Evolutionary conservation across 2,888 invertebrate genomes (phyloP), one percentile per base, ranked within the genome.

Genomic region (Cheilosia pagana): DNA sequence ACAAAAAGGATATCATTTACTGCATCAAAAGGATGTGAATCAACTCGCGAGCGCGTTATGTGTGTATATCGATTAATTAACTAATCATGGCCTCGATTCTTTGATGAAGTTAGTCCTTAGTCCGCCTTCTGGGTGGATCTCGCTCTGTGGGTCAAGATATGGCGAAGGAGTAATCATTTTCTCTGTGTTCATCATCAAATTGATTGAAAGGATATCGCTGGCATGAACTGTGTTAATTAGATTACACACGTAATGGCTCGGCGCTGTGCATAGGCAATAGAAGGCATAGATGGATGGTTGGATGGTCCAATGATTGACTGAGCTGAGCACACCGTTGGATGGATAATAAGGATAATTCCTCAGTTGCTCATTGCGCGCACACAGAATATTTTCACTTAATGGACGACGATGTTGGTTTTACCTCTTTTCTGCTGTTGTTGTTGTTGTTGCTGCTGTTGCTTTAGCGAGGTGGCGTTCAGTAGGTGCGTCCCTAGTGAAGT

Each of bases 181-280:
- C 75, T 70, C 74, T 71, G 85, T 81, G 85, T 75, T 85, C 85
- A 81, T 81, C 85, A 74, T 85, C 63, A 85, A 85, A 85, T 85
- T 85, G 85, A 81, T 85, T 85, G 85, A 81, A 85, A 81, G 85
- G 81, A 85, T 85, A 81, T 75, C 85, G 75, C 85, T 85, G 85
- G 81, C 81, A 81, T 85, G 85, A 85, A 81, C 85, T 85, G 85
- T 85, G 85, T 85, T 85, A 85, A 85, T 85, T 85, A 81, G 85
- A 85, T 85, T 85, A 81, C 81, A 81, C 81, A 81, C 81, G 65
- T 74, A 79, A 79, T 74, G 72, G 78, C 35, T 82, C 52, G 39
- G 55, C 67, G 55, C 41, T 43, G 45, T 62, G 43, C n/a, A 35
- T 16, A 14, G 67, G 65, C 25, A 52, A 53, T 41, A 35, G 60